Evolutionary conservation across 2,888 invertebrate genomes (phyloP), one percentile per base, ranked within the genome.

Genomic region (Meloe dianella): DNA sequence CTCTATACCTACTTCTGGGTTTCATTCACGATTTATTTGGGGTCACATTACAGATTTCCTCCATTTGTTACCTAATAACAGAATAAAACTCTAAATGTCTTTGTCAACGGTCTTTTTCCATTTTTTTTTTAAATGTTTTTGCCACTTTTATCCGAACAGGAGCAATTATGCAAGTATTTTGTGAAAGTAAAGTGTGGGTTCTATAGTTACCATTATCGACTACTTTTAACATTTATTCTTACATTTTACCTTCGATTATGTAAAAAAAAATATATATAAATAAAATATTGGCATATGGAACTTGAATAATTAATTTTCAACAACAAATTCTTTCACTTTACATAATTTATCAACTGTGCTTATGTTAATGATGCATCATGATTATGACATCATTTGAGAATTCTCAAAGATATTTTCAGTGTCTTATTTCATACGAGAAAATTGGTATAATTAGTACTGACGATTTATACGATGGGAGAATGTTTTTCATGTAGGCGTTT

Each of bases 161-260:
- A 51, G 17, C 35, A 64, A 64, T 64, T 67, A 64, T 64, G 64
- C 61, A 67, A 67, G 64, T 60, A 64, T 64, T 67, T 67, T 64
- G 67, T 67, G 67, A 67, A 67, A 67, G 67, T 67, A 62, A 47
- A 47, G 47, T 47, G 47, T 47, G 20, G 47, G 47, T 10, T 47
- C 47, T 47, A n/a, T n/a, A n/a, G n/a, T n/a, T n/a, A 41, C 38
- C 38, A 41, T 41, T 35, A 35, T 35, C 35, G 35, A 35, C 35
- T 10, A 41, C 41, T 17, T 47, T 47, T 47, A 47, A 47, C 47
- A 47, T 47, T 47, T 47, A 47, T 20, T 47, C 20, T 20, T 47
- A 22, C 20, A 47, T 47, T 47, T 47, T 47, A 47, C 47, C 47
- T 47, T 47, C 47, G 20, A 47, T 47, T 20, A 5, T 47, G 20